Base-by-base conservation (phyloP, 1,140 invertebrate species). In the Episyrphus balteatus region DNA sequence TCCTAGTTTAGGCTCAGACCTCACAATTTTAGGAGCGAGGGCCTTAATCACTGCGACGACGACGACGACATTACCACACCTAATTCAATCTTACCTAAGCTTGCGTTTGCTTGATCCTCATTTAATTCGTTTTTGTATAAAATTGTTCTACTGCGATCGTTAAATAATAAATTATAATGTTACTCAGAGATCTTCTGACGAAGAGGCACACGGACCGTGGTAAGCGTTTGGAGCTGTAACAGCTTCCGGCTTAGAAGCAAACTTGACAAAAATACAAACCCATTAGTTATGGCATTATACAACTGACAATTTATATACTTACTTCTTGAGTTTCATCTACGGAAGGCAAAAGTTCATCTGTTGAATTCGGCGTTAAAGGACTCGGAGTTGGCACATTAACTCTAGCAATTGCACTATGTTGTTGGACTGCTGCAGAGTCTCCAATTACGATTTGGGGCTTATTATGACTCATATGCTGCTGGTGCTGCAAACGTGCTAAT, bases 281-380 rank as follows among this genome's bases (percentile, higher is more conserved):
- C 3, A 26, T 5, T 26, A 26, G 3, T 8, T 5, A 26, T 5
- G 3, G 8, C 21, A 8, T 8, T 26, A 26, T 5, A 26, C 21
- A 5, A 26, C 8, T 26, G n/a, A n/a, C 8, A 26, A 26, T 8
- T 26, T 8, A 11, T 38, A 13, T n/a, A 51, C 57, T 54, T 63
- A 80, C 78, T 72, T 84, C 81, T 71, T 81, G 80, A 51, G 78
- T 79, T 67, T 86, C 83, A 61, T 81, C 81, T 43, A 85, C 76
- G 48, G 82, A 77, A 18, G 83, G 83, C 51, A 82, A 70, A 54
- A 87, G 74, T 61, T 85, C 83, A 63, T 87, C 84, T 40, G 82
- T 83, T 34, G 84, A 87, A 63, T 82, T 81, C 7, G 81, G 81
- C 33, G 81, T 82, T 50, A 82, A 73, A 2, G 83, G 83, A 60